phyloP scores from a whole-genome alignment of 2,797 vertebrate genomes.

The Xenentodon cancila region DNA sequence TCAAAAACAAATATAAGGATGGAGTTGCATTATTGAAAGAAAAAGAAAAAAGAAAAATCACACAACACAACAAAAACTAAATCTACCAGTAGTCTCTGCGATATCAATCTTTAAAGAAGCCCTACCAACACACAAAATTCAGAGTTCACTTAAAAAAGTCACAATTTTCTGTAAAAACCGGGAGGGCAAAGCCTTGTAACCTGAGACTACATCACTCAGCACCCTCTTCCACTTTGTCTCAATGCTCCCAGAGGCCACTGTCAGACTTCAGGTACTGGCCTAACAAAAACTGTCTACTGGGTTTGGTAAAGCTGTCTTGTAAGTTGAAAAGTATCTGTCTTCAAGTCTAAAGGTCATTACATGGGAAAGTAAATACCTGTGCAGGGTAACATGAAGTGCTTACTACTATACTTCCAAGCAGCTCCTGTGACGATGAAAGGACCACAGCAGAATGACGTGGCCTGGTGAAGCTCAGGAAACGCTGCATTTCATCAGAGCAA shows the following conservation, averaged over 20 bases:
- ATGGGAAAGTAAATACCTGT: constrained; percentile 6
- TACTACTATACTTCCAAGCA: constrained; percentile 4
- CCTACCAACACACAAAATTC: background rate
- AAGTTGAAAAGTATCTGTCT: constrained; percentile 8
- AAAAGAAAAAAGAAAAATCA: no score
- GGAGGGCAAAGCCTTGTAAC: constrained; percentile 42
- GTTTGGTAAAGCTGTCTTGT: constrained; percentile 7
- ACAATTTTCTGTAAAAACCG: constrained; percentile 63
- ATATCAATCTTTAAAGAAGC: constrained; percentile 6
- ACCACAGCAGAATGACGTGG: constrained; percentile 46
- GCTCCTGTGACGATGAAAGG: constrained; percentile 13
- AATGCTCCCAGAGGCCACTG: constrained; percentile 34
- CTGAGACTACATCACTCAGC: constrained; percentile 63
- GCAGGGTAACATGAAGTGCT: background rate
- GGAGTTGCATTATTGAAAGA: no score
- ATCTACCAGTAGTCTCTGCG: no score
- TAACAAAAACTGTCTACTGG: constrained; percentile 37
- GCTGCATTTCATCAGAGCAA: constrained; percentile 49
- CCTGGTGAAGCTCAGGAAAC: constrained; percentile 40
- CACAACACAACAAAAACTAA: no score
- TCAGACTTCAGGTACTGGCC: constrained; percentile 29
- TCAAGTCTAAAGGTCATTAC: constrained; percentile 12
- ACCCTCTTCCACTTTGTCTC: constrained; percentile 48
- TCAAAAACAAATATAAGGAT: no score
- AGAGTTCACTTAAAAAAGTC: background rate